phyloP scores from a whole-genome alignment of 2,797 vertebrate species.

The Trachurus trachurus region DNA sequence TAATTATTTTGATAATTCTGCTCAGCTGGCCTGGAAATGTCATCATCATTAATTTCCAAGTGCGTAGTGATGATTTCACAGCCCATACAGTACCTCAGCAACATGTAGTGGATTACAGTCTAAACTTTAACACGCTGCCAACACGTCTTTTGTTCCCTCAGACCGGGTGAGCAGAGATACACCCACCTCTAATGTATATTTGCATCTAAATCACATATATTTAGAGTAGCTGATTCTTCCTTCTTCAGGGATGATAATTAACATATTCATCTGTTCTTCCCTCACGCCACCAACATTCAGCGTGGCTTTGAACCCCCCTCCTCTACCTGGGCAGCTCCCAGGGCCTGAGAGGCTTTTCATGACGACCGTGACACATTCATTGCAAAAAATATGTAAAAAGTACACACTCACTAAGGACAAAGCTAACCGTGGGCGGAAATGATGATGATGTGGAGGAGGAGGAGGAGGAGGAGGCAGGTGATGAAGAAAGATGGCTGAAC shows the following conservation, averaged over 20 bases:
- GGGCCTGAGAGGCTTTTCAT: neutral
- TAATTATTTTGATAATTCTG: neutral
- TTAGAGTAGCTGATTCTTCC: constrained; percentile 28
- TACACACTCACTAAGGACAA: constrained; percentile 72
- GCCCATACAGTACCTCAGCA: neutral
- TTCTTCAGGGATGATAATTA: constrained; percentile 39
- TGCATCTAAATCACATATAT: constrained; percentile 50
- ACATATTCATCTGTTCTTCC: constrained; percentile 34
- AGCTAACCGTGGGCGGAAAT: constrained; percentile 72
- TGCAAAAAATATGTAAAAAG: constrained; percentile 43
- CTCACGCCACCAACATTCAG: constrained; percentile 3
- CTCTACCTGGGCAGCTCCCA: constrained; percentile 31
- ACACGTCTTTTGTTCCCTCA: constrained; percentile 24
- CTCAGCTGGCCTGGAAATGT: neutral
- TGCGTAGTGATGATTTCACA: neutral
- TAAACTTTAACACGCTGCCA: constrained; percentile 39
- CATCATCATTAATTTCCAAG: neutral
- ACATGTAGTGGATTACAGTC: constrained; percentile 35
- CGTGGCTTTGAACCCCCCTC: neutral
- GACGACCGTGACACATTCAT: constrained; percentile 15
- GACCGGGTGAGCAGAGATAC: constrained; percentile 36
- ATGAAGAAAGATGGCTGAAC: constrained; percentile 62
- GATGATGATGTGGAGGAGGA: constrained; percentile 64
- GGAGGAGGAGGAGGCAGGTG: constrained; percentile 60
- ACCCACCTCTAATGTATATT: constrained; percentile 41